Percentiles rank a stretch among this genome's conserved stretches.
Evolutionary conservation across 2,113 vertebrate genomes (phyloP).

Genomic region (Micromys minutus): DNA sequence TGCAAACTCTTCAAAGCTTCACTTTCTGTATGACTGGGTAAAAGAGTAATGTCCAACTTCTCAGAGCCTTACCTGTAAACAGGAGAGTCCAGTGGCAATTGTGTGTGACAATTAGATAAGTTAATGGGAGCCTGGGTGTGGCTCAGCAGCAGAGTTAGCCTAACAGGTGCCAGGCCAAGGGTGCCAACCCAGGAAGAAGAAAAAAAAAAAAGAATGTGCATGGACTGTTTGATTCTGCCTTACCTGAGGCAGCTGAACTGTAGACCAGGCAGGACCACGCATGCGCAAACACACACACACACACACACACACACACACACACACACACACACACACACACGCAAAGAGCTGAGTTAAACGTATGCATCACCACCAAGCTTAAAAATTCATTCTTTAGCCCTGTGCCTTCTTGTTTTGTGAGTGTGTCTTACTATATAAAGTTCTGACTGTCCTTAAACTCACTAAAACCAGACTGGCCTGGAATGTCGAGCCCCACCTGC

Average conservation of each 20-base stretch:
- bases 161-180: neutral
- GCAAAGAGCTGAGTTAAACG: neutral
- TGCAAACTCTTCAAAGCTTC: neutral
- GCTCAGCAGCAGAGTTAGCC: neutral
- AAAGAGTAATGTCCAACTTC: neutral
- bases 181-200: neutral
- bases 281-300: too few relatives aligned
- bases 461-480: too few relatives aligned
- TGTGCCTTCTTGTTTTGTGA: neutral
- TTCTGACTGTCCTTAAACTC: too few relatives aligned
- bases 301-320: too few relatives aligned
- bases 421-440: neutral
- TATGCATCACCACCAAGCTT: neutral
- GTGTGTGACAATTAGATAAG: neutral
- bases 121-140: neutral
- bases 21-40: neutral
- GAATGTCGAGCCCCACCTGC: neutral
- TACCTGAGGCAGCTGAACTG: neutral
- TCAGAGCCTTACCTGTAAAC: neutral
- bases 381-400: neutral
- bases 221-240: neutral
- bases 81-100: neutral
- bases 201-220: neutral
- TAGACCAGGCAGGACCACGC: neutral
- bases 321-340: too few relatives aligned